Conservation (phyloP, 2,113 vertebrate genomes). For the Anarhynchus alexandrinus region DNA sequence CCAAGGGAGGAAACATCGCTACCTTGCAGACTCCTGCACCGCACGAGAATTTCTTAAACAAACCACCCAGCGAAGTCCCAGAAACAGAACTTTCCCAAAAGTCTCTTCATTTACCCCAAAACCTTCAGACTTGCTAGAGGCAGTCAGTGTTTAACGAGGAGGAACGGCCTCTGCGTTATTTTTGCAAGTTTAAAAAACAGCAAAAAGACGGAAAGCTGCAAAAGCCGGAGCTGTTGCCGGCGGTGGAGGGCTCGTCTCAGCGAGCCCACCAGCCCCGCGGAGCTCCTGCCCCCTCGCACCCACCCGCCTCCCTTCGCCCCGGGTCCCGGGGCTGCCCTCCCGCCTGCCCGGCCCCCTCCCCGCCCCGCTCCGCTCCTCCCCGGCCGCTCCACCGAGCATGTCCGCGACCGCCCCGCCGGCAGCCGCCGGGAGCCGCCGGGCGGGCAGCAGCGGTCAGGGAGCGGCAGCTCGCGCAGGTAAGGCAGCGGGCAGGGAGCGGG, state of each 20-base stretch:
- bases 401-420: not conserved
- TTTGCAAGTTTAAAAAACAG: not conserved
- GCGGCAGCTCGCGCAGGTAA: not conserved
- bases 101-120: not conserved
- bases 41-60: rapidly evolving
- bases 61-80: not conserved
- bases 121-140: not conserved
- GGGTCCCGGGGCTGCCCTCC: not conserved
- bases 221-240: not conserved
- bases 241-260: rapidly evolving
- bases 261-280: too few species aligned
- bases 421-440: not conserved
- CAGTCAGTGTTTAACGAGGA: not conserved
- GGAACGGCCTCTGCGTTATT: not conserved
- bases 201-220: not conserved
- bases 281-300: not conserved
- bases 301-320: not conserved
- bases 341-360: not conserved
- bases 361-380: not conserved
- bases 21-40: not conserved
- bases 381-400: not conserved
- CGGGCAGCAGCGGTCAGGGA: not conserved
- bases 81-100: not conserved
- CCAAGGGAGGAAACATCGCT: not conserved
- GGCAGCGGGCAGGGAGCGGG: not conserved